Conservation (phyloP, 53 echinoderm and acorn worm genomes). For the Actinopyga echinites region DNA sequence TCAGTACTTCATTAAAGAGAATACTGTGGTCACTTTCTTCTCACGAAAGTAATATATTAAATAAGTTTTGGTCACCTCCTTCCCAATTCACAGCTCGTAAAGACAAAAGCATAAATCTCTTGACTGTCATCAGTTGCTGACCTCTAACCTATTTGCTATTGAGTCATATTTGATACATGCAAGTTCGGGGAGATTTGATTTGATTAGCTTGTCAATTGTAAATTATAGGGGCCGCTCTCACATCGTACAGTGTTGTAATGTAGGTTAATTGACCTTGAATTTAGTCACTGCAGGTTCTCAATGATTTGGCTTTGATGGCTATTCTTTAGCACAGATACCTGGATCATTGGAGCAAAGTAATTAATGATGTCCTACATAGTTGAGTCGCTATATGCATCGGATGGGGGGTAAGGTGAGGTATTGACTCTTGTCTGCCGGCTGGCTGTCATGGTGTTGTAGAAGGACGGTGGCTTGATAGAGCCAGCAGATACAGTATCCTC, state of each 20-base stretch:
- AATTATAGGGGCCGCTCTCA: slow-evolving; percentile 14
- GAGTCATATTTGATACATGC: slow-evolving; percentile 38
- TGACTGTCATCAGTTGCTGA: neutral
- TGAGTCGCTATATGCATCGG: neutral
- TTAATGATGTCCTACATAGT: slow-evolving; percentile 16
- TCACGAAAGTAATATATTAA: too few species aligned
- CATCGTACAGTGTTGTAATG: slow-evolving; percentile 4
- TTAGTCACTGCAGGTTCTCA: slow-evolving; percentile 2
- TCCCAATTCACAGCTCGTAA: too few species aligned
- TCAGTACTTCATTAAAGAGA: too few species aligned
- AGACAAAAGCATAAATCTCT: too few species aligned
- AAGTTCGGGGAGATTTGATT: slow-evolving; percentile 9
- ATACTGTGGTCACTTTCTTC: too few species aligned
- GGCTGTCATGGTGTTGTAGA: too few species aligned
- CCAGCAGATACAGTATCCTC: too few species aligned
- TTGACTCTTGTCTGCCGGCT: too few species aligned
- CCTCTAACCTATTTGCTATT: slow-evolving; percentile 13
- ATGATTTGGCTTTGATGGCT: slow-evolving; percentile 19
- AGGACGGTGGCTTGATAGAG: too few species aligned
- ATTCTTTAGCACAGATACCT: neutral
- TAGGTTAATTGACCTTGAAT: slow-evolving; percentile 42
- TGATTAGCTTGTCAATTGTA: slow-evolving; percentile 23
- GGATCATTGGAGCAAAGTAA: slow-evolving; percentile 25
- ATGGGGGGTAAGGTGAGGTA: neutral
- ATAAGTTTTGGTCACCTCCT: too few species aligned